Evolutionary conservation across 2,888 invertebrate genomes (phyloP).

Genomic region (Tetragonula carbonaria): DNA sequence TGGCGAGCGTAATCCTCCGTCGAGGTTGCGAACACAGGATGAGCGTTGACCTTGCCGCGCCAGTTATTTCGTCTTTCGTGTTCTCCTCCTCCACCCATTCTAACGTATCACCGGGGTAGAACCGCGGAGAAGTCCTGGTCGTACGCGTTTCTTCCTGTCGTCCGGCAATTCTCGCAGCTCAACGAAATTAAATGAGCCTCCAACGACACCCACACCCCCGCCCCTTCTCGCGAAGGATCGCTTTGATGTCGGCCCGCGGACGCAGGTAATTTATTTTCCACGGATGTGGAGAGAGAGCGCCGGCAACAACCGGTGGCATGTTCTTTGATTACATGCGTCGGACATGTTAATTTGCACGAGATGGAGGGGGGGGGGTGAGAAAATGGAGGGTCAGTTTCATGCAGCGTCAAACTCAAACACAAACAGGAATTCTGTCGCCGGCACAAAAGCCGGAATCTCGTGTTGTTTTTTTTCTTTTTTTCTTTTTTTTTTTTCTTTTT

Average conservation of each 20-base stretch:
- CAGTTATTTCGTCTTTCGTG: slow-evolving; percentile 30
- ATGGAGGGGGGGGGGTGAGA: not conserved
- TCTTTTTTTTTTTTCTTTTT: slow-evolving; percentile 5
- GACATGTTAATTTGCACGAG: slow-evolving; percentile 63
- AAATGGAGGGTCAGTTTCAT: slow-evolving; percentile 14
- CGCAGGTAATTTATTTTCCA: slow-evolving; percentile 63
- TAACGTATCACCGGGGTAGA: too few relatives aligned
- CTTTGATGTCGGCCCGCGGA: slow-evolving; percentile 62
- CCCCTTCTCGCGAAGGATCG: slow-evolving; percentile 10
- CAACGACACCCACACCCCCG: not conserved
- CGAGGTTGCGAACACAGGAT: slow-evolving; percentile 23
- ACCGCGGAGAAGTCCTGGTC: too few relatives aligned
- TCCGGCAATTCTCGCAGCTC: slow-evolving; percentile 28
- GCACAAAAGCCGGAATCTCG: slow-evolving; percentile 1
- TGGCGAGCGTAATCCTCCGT: slow-evolving; percentile 49
- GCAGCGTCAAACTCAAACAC: slow-evolving; percentile 22
- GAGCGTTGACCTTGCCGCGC: not conserved
- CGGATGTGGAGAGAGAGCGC: slow-evolving; percentile 10
- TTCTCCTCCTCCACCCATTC: not conserved
- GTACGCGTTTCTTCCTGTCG: slow-evolving; percentile 19
- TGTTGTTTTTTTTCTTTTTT: too few relatives aligned
- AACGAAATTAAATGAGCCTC: slow-evolving; percentile 61
- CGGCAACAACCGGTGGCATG: slow-evolving; percentile 46
- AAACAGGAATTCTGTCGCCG: not conserved
- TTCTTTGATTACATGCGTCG: slow-evolving; percentile 64